Base-by-base conservation (phyloP, 2,888 invertebrate species). In the Orchestes rusci region DNA sequence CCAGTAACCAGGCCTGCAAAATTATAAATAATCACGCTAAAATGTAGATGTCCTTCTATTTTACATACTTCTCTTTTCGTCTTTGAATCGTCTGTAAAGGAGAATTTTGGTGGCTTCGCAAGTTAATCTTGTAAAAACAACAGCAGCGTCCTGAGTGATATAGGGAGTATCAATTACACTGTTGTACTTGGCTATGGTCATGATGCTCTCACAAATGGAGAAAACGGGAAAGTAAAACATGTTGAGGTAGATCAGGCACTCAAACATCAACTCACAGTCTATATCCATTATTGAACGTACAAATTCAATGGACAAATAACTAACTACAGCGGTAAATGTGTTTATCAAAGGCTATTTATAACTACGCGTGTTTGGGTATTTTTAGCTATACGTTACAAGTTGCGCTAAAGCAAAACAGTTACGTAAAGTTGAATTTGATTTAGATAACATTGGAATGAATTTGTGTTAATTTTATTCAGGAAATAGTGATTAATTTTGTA, bases 191-290 rank as follows among this genome's bases (percentile, higher is more conserved):
- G 61, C 59, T 3, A 55, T 53, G 0, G 59, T 56, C 56, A 62
- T 59, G 8, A 59, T 57, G 10, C 55, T 52, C 39, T 60, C 59
- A 37, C 60, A 60, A 8, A 53, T 58, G 12, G 55, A 56, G 38
- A 62, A 59, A 18, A 62, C 55, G 7, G 59, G 57, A 37, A 57
- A 62, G 44, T 60, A 59, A 39, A 57, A 61, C 34, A 55, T 48
- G 45, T 62, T 62, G 16, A 62, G 38, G 47, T 62, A 59, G 17
- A 62, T 60, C 10, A 62, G 52, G 43, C 62, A 62, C 47, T 62
- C 62, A 47, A 62, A 61, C 61, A 62, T 60, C 27, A 62, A 38
- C 45, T 61, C 61, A 3, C 58, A 56, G 52, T 62, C 61, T 18
- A 61, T 42, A 31, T 58, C 56, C 59, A 61, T 60, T 29, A 5